phyloP scores from a whole-genome alignment of 2,888 invertebrate genomes.

The Morpho deidamia region DNA sequence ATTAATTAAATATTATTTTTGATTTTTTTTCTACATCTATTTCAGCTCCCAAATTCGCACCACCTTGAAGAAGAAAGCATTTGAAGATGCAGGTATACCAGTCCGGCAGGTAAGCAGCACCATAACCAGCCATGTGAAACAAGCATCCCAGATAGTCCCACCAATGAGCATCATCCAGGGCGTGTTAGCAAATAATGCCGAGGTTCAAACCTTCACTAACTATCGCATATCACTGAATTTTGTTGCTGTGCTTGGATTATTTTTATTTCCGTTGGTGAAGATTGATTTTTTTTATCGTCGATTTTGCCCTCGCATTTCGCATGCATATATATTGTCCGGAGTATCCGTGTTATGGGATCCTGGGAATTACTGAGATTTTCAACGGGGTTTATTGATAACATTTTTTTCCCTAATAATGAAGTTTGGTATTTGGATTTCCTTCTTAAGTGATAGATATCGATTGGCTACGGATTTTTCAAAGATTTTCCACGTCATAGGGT shows the following conservation, averaged over 20 bases:
- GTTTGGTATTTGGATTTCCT: too few species aligned
- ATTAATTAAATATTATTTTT: not conserved
- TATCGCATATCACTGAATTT: constrained; percentile 28
- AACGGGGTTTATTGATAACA: too few species aligned
- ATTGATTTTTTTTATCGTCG: constrained; percentile 38
- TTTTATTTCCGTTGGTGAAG: constrained; percentile 44
- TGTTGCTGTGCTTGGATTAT: constrained; percentile 41
- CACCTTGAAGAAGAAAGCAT: constrained; percentile 91
- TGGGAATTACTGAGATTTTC: too few species aligned
- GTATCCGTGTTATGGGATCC: too few species aligned
- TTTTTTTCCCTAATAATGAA: too few species aligned
- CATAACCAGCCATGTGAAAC: constrained; percentile 53
- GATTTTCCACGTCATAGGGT: too few species aligned
- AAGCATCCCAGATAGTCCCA: constrained; percentile 49
- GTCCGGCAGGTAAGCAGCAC: constrained; percentile 81
- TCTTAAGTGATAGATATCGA: too few species aligned
- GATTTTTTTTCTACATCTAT: constrained; percentile 24
- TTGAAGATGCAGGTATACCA: constrained; percentile 87
- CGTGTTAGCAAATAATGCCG: constrained; percentile 75
- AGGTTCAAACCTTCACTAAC: constrained; percentile 72
- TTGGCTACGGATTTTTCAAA: too few species aligned
- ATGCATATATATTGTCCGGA: not conserved
- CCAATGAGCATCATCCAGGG: constrained; percentile 53
- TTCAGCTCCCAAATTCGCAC: constrained; percentile 91
- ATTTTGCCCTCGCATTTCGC: constrained; percentile 14